Conservation (phyloP, 2,113 vertebrate species). For the Poecilia latipinna region DNA sequence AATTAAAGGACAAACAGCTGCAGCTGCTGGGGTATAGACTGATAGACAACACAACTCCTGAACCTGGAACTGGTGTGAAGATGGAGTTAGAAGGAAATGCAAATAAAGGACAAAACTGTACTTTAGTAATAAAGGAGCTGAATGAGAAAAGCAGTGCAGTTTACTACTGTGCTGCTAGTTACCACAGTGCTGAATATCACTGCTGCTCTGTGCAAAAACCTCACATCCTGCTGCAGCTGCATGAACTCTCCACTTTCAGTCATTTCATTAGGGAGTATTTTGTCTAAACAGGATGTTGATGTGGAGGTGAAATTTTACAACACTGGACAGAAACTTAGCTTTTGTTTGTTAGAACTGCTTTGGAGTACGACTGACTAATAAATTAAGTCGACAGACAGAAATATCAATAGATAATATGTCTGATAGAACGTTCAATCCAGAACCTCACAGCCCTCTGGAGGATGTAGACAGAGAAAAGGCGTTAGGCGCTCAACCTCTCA, state of each 20-base stretch:
- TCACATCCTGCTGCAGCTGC: not conserved
- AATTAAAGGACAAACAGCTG: not conserved
- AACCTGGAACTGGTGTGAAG: conserved; percentile 1
- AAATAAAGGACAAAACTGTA: conserved; percentile 9
- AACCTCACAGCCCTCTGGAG: too few relatives aligned
- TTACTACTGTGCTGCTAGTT: conserved; percentile 20
- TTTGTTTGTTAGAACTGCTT: too few relatives aligned
- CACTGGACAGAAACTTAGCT: too few relatives aligned
- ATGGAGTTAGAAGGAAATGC: conserved; percentile 19
- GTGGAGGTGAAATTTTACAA: too few relatives aligned
- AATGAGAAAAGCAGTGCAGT: conserved; percentile 11
- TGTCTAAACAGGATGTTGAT: too few relatives aligned
- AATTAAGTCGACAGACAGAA: too few relatives aligned
- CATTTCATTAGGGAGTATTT: not conserved
- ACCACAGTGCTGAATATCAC: conserved; percentile 10
- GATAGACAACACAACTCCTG: not conserved
- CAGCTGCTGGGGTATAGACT: conserved; percentile 52
- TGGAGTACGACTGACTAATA: too few relatives aligned
- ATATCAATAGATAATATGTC: too few relatives aligned
- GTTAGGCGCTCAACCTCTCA: too few relatives aligned
- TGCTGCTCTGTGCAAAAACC: conserved; percentile 33
- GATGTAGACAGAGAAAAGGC: too few relatives aligned
- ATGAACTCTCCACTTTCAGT: not conserved
- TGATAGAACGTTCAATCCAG: too few relatives aligned
- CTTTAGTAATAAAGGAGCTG: conserved; percentile 14